These are phyloP conservation scores for Watsonalla binaria DNA, from an alignment of 2,888 invertebrate genomes.

Conservation along the genomic window DNA sequence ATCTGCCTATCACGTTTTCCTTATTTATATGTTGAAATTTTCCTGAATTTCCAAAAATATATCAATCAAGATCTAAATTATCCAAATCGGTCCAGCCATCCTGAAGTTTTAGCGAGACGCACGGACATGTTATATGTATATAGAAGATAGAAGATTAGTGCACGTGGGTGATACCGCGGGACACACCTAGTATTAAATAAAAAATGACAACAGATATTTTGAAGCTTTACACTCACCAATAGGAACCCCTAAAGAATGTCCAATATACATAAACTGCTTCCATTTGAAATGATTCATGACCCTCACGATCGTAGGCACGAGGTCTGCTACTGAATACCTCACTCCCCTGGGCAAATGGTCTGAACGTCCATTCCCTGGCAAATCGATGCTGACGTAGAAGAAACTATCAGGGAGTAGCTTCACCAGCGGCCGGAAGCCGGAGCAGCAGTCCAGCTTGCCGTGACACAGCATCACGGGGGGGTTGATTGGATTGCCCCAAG, in stretches of 20 bases:
- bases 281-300: slow-evolving; percentile 48
- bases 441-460: slow-evolving; percentile 80
- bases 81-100: no score
- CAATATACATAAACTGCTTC: slow-evolving; percentile 51
- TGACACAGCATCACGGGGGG: slow-evolving; percentile 77
- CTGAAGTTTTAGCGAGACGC: no score
- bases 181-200: no score
- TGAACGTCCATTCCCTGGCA: slow-evolving; percentile 80
- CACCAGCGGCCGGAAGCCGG: slow-evolving; percentile 77
- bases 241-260: slow-evolving; percentile 54
- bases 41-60: no score
- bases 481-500: slow-evolving; percentile 75
- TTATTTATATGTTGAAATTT: no score
- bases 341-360: slow-evolving; percentile 66
- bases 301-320: slow-evolving; percentile 38
- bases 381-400: slow-evolving; percentile 61
- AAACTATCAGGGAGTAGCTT: slow-evolving; percentile 62
- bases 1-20: no score
- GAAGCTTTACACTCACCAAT: slow-evolving; percentile 40
- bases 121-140: no score
- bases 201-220: no score
- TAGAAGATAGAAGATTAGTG: no score
- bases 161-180: no score
- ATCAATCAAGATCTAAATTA: no score
- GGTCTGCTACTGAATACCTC: slow-evolving; percentile 36